Evolutionary conservation across 2,113 vertebrate species (phyloP).

Genomic region (Grantiella picta): DNA sequence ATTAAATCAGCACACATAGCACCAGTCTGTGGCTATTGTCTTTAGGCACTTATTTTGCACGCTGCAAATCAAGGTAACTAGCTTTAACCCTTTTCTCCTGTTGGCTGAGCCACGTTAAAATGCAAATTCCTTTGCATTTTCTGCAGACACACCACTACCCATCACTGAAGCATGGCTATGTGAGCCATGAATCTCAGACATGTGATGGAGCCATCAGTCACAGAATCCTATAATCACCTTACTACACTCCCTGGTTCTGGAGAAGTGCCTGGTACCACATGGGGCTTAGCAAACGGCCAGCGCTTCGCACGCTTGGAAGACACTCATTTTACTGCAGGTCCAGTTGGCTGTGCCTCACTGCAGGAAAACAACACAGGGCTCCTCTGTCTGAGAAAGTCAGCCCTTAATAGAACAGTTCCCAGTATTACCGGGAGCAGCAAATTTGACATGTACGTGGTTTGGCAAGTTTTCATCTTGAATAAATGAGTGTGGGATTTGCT

Average conservation of each 20-base stretch:
- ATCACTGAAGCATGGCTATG: fast-evolving
- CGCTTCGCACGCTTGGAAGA: not conserved
- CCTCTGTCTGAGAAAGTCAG: not conserved
- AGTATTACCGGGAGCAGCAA: not conserved
- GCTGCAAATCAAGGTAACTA: not conserved
- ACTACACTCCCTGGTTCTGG: not conserved
- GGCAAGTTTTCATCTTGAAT: slow-evolving; percentile 3
- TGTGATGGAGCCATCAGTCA: slow-evolving; percentile 41
- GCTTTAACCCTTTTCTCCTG: not conserved
- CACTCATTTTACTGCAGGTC: not conserved
- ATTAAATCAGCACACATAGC: not conserved
- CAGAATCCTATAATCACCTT: slow-evolving; percentile 12
- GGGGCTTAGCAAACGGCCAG: not conserved
- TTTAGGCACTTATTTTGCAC: not conserved
- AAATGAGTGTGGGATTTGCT: not conserved
- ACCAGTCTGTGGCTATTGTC: not conserved
- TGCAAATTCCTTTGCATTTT: not conserved
- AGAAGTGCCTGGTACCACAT: slow-evolving; percentile 4
- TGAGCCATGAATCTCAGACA: not conserved
- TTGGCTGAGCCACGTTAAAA: not conserved
- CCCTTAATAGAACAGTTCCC: not conserved
- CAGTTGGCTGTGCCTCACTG: not conserved
- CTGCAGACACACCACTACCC: not conserved
- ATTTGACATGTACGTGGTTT: not conserved
- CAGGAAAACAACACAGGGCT: not conserved